Base-by-base conservation (phyloP, 2,113 vertebrate species). In the Uria aalge region DNA sequence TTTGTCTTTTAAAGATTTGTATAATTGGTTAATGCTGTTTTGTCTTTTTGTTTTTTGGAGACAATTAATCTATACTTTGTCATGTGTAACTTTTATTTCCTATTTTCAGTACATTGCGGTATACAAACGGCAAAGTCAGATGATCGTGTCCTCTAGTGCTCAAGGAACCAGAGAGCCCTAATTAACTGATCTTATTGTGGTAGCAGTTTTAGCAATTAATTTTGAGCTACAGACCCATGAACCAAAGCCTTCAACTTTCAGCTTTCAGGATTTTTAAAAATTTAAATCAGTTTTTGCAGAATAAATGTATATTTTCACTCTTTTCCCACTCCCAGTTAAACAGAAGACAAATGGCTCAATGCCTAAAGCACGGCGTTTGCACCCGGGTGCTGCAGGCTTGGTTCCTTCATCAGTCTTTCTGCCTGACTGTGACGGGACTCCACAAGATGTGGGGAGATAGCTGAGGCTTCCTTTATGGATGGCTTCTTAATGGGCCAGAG, bases 181-280 rank as follows among this genome's bases (percentile, higher is more conserved):
- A 96, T 96, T 97, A 96, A 94, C 77, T 85, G 93, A 95, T 96
- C 73, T 92, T 92, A 87, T 92, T 96, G 93, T 95, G 62, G 85
- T 60, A 94, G 87, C 84, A 94, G 91, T 67, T 96, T 97, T 97
- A 96, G 95, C 93, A 96, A 96, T 97, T 96, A 97, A 96, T 95
- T 96, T 89, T 97, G 84, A 96, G 91, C 94, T 90, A 87, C 89
- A 68, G 77, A 82, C 3, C 73, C 34, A 60, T 95, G 94, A 95
- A 85, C 91, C 15, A 40, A 75, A 92, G 77, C 88, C 43, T 91
- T 81, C 57, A 47, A 87, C 67, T 95, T 96, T 94, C 91, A 92
- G 89, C 93, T 72, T 92, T 94, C 76, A 81, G 89, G 64, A 95
- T 96, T 95, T 94, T 94, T 71, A 92, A 84, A 96, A 96, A 91